Base-by-base conservation (phyloP, 2,888 invertebrate species). In the Zaprionus obscuricornis region DNA sequence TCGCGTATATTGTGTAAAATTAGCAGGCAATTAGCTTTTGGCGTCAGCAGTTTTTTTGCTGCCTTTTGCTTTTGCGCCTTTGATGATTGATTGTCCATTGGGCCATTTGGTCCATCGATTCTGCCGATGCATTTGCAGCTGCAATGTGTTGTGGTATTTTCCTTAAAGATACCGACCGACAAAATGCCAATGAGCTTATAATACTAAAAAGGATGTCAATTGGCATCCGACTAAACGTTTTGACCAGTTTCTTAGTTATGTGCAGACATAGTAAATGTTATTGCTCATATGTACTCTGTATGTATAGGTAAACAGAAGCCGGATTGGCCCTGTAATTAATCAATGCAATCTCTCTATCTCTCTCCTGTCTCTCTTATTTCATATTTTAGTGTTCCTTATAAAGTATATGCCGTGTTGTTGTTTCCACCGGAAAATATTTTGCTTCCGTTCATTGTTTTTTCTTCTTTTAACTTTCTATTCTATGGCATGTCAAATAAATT, bases 391-490 rank as follows among this genome's bases (percentile, higher is more conserved):
- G n/a, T n/a, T n/a, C 20, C 0, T 18, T 18, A 17, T 54, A 29
- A 36, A 62, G 46, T 51, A 52, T 43, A 51, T 43, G 39, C 45
- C 49, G 43, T 64, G 31, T 27, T 36, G 34, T n/a, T 14, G 66
- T 68, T 81, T 78, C 78, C 82, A 78, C 82, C 82, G 85, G 82
- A 78, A 85, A 78, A 74, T 82, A 69, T 84, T 81, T 70, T 49
- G 82, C 74, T 78, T 78, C 78, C 78, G 78, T 77, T 78, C 78
- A 74, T 60, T 67, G 71, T 62, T 75, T 42, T 52, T 54, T 42
- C n/a, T n/a, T n/a, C n/a, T n/a, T 29, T 10, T 18, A 11, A 16
- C 24, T 13, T 20, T 16, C 37, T 49, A 45, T 69, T 60, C 69
- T 54, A 47, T 58, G 57, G 68, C 31, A 55, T 66, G 84, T 77